phyloP scores from a whole-genome alignment of 30 jellyfish, hydroid and myxozoan genomes.

The Phacellophora camtschatica region DNA sequence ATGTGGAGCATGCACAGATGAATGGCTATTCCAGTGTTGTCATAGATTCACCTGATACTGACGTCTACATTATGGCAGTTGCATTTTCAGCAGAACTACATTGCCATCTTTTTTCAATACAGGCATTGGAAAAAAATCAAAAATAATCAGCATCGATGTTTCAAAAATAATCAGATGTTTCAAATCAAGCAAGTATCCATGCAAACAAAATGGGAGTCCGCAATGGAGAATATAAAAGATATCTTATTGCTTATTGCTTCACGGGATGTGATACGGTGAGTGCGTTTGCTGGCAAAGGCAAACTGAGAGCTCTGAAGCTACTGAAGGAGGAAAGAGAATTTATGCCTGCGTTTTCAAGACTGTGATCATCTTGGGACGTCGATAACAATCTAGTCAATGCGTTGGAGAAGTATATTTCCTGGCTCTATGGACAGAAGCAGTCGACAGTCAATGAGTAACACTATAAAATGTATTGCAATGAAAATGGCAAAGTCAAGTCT shows the following conservation, averaged over 20 bases:
- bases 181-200: not conserved
- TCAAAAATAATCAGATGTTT: not conserved
- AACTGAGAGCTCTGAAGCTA: not conserved
- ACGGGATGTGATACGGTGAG: too few species aligned
- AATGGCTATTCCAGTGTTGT: not conserved
- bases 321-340: not conserved
- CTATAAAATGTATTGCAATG: not conserved
- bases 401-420: not conserved
- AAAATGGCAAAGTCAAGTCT: slow-evolving; percentile 14
- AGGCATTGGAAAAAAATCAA: slow-evolving; percentile 22
- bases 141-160: slow-evolving; percentile 9
- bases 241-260: slow-evolving; percentile 11
- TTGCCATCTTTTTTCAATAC: slow-evolving; percentile 11
- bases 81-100: slow-evolving; percentile 12
- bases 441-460: not conserved
- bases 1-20: slow-evolving; percentile 24
- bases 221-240: not conserved
- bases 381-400: not conserved
- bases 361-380: not conserved
- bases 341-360: not conserved
- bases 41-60: slow-evolving; percentile 49
- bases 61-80: slow-evolving; percentile 27
- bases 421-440: slow-evolving; percentile 16
- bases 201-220: not conserved
- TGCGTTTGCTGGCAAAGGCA: slow-evolving; percentile 33